Base-by-base conservation (phyloP, 2,888 invertebrate species). In the Idaea straminata region DNA sequence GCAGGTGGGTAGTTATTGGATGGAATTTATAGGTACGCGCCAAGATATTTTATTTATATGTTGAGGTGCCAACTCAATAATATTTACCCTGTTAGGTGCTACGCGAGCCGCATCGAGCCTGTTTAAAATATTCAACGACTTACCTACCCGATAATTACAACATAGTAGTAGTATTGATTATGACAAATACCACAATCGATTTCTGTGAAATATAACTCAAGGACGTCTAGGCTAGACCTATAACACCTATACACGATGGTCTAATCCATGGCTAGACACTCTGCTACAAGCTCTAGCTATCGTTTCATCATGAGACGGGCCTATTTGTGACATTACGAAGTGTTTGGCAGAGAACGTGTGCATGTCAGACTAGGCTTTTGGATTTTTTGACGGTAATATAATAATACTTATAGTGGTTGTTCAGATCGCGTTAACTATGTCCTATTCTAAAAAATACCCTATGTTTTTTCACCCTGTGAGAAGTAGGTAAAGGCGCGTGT, bases 71-170 rank as follows among this genome's bases (percentile, higher is more conserved):
- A 10, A 13, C 13, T 7, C 47, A 36, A 10, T 36, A 36, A 7
- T 47, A 47, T 10, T 47, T 10, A 10, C 47, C 47, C 47, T 47
- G 47, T 47, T 47, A 47, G 47, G 13, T 7, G 10, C 36, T 10
- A 47, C 47, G 47, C 47, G 47, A 47, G 13, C 47, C 13, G 13
- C 47, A 10, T 10, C 7, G 58, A 15, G 7, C 5, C 58, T 3
- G 16, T 58, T 36, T 65, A 61, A 65, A 65, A 57, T 25, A 59
- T 59, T 62, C 64, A 66, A 62, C 65, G 62, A n/a, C n/a, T 65
- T 35, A n/a, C 57, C 63, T 35, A n/a, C 57, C 57, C 38, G 61
- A 64, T 63, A 59, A 66, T 57, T 63, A 65, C 60, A 16, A 57
- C 47, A 47, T 47, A 10, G 35, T 57, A 7, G 15, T 61, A 47